Evolutionary conservation across 2,113 vertebrate genomes (phyloP), one percentile per base, ranked within the genome.

Genomic region (Lynx canadensis): DNA sequence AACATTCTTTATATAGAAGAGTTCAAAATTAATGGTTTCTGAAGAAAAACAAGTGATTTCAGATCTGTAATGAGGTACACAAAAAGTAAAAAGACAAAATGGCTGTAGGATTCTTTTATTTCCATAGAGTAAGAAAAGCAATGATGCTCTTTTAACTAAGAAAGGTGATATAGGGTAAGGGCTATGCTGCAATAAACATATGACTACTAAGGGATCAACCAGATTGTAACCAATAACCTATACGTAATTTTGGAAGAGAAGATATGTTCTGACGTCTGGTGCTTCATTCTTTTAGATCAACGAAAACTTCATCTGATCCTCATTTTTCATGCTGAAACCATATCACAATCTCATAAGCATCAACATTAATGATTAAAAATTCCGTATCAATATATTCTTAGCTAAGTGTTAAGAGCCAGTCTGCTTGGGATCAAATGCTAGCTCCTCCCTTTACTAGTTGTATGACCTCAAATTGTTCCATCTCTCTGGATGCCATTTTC

Each of bases 21-120:
- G 9, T 76, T 45, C 96, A 79, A 95, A 93, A 73, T 91, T 3
- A 96, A 81, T 0, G 83, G 55, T 36, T 68, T 50, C 23, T 95
- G 79, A 97, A 89, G 90, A 96, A 91, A 89, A 81, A 92, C 52
- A n/a, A 87, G 41, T 88, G 0, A 96, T 31, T 97, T 96, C 36
- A 96, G 55, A 73, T 71, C 57, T 92, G 21, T 86, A 65, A 92
- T 85, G 55, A 8, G 57, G 45, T 25, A 65, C 7, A 79, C 23
- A n/a, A 63, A 66, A 87, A n/a, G 2, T 6, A 4, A 68, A 73
- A 78, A 55, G 7, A 8, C 1, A 27, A 85, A 21, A 91, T 69
- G 36, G 3, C 5, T 4, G 55, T 31, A n/a, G 5, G 5, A 76
- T 50, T 85, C 41, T 81, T 93, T 68, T 31, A 31, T 45, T 78